phyloP scores from a whole-genome alignment of 2,113 vertebrate species.

The Thunnus maccoyii region DNA sequence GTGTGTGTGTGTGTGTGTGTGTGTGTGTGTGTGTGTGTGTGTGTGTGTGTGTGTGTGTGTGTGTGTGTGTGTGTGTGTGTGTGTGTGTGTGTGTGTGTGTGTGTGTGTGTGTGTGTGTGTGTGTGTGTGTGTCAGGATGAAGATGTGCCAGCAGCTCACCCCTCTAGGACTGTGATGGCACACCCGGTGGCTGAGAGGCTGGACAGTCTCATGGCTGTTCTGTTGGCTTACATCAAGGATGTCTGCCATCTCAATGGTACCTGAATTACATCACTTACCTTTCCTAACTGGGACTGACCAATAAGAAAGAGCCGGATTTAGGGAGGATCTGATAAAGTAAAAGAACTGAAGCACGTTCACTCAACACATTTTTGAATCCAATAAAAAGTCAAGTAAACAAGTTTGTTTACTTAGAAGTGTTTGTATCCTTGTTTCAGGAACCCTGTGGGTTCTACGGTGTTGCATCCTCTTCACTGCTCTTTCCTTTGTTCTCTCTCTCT shows the following conservation, averaged over 20 bases:
- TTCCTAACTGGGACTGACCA: not conserved
- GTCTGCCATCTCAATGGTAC: slow-evolving; percentile 88
- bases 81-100: not conserved
- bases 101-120: not conserved
- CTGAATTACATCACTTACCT: not conserved
- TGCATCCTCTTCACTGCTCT: not conserved
- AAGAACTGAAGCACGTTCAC: too few species aligned
- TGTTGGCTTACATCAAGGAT: slow-evolving; percentile 92
- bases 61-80: not conserved
- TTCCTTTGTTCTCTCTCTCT: not conserved
- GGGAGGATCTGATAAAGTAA: not conserved
- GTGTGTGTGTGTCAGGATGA: slow-evolving; percentile 78
- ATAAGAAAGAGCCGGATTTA: too few species aligned
- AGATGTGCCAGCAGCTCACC: slow-evolving; percentile 85
- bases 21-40: not conserved
- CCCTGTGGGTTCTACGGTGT: too few species aligned
- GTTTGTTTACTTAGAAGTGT: not conserved
- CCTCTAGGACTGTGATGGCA: slow-evolving; percentile 77
- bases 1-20: slow-evolving; percentile 1
- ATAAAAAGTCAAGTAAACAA: not conserved
- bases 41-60: not conserved
- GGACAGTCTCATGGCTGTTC: slow-evolving; percentile 89
- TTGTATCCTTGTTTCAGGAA: not conserved
- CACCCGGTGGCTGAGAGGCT: slow-evolving; percentile 93
- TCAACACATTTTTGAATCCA: not conserved